A percentile compares a stretch with the other conserved stretches of the same genome.
Conservation (phyloP, 2,888 invertebrate genomes). For the Eurytoma adleriae region DNA sequence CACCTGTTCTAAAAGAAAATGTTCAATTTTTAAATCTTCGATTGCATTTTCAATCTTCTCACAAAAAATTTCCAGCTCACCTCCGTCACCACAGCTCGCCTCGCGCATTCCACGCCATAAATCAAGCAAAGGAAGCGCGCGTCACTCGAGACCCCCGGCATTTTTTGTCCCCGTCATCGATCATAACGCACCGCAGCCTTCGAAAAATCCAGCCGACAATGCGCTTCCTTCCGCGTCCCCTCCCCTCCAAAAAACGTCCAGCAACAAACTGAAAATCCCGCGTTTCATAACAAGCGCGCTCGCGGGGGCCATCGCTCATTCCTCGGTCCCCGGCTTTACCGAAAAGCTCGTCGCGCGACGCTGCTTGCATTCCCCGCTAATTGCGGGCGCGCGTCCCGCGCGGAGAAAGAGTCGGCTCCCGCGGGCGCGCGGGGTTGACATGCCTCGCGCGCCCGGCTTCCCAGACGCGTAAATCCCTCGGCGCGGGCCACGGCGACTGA, state of each 20-base stretch:
- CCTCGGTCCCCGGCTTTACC: no score
- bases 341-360: no score
- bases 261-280: background rate
- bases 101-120: constrained; percentile 22
- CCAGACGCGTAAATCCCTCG: constrained; percentile 72
- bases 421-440: constrained; percentile 21
- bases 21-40: background rate
- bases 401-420: constrained; percentile 9
- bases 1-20: background rate
- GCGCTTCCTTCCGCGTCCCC: background rate
- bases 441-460: constrained; percentile 56
- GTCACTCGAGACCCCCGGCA: background rate
- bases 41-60: background rate
- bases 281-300: background rate
- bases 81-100: constrained; percentile 11
- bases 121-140: no score
- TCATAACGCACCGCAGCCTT: background rate
- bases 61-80: background rate
- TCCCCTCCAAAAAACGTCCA: background rate
- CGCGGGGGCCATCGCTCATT: constrained; percentile 4
- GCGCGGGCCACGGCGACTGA: constrained; percentile 54
- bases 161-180: background rate
- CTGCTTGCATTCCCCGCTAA: constrained; percentile 44
- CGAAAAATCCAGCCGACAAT: no score
- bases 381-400: constrained; percentile 48